Base-by-base conservation (phyloP, 2,797 vertebrate species). In the Myiotriccus ornatus region DNA sequence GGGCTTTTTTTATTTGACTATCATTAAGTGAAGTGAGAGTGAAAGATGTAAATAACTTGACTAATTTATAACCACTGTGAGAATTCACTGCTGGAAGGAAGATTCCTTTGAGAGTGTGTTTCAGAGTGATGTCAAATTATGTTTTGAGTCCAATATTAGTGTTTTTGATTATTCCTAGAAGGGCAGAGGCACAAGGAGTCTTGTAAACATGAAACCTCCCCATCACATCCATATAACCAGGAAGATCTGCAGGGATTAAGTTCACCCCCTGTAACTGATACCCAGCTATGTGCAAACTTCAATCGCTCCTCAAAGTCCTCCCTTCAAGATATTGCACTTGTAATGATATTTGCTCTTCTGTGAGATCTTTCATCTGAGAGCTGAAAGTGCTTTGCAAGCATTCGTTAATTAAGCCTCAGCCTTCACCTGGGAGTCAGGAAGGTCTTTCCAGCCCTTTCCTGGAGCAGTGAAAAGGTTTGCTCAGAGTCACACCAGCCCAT, bases 1-100 rank as follows among this genome's bases (percentile, higher is more conserved):
- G 88, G 65, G 35, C 1, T 30, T n/a, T 65, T 50, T 80, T 44
- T 60, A 32, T 85, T 90, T 93, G 84, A 52, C 83, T 95, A 63
- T 84, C 92, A 86, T 94, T 90, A 95, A 88, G 69, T 47, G 89
- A 79, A 88, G 79, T 70, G 81, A 84, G 75, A 83, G 63, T 35
- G 91, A 84, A 65, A 79, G 91, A 93, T 79, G 93, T 84, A 95
- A 96, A 95, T 95, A 95, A 93, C 85, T 53, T 37, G 59, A 60
- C 71, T 95, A 84, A 90, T 94, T 86, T 67, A 82, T 76, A 81
- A 82, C 37, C 74, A 17, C 79, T 78, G 20, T 19, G 57, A 86
- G 92, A 69, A 88, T 49, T 17, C 49, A 71, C 55, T 2, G 47
- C 83, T 76, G 59, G 37, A 65, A 90, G 89, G 89, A 64, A 73